Evolutionary conservation across 2,797 vertebrate species (phyloP), one percentile per base, ranked within the genome.

Genomic region (Spheniscus humboldti): DNA sequence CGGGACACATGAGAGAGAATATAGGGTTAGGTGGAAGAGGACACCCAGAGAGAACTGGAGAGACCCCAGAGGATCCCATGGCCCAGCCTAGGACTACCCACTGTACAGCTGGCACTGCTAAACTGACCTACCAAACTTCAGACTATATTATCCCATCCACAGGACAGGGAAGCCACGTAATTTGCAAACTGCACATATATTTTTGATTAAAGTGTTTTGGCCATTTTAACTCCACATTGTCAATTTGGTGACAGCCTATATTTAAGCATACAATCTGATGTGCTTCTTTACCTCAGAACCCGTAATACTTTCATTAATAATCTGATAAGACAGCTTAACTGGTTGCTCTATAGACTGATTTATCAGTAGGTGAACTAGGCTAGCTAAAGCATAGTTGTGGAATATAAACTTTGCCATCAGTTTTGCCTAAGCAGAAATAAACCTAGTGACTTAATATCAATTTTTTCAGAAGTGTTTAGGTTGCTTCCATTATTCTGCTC

Each of bases 351-450:
- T 67, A 96, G 64, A 47, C 15, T 78, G n/a, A 88, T 92, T 85
- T 95, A 94, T 89, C 14, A 91, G 47, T 37, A 91, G 47, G 64
- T 84, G 78, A 96, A 95, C 82, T 48, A 90, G 50, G 81, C 62
- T 62, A 62, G 60, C 81, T 96, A 90, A 86, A 91, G 81, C 27
- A 83, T 57, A 31, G 57, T 64, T 91, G 45, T 86, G 64, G 59
- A 95, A 41, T 71, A 73, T 53, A 96, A 71, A 81, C 23, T 35
- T 68, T 69, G 37, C 55, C 71, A 62, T 43, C 57, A 91, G 59
- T 92, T 96, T 92, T 84, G 83, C 22, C 55, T 93, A 79, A 88
- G 50, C 43, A 93, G 60, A 94, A 86, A 78, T 64, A 74, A 73
- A 86, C 9, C 35, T 89, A 96, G 60, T 62, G 48, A 66, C 22